Percentiles rank a stretch among this genome's conserved stretches.
These are phyloP conservation scores for Serinus canaria DNA, from an alignment of 2,113 vertebrate genomes.

Conservation along the genomic window DNA sequence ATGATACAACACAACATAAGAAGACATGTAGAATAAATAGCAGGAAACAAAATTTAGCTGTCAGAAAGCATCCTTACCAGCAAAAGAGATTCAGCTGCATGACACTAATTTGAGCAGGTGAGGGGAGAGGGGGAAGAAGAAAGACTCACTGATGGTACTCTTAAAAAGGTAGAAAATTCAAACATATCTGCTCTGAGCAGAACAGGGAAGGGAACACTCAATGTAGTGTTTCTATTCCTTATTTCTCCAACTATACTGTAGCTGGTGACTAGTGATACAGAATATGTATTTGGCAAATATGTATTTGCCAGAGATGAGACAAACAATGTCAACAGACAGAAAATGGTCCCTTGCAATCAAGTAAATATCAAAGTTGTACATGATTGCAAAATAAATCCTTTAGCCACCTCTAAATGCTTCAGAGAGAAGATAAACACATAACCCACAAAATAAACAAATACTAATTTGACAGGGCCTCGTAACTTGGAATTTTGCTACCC, in stretches of 20 bases:
- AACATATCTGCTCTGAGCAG: not conserved
- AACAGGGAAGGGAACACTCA: not conserved
- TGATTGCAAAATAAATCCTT: not conserved
- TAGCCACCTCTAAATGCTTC: not conserved
- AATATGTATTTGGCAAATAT: not conserved
- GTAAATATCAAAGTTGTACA: not conserved
- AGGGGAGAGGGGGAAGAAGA: accelerated
- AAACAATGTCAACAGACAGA: not conserved
- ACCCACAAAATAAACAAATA: not conserved
- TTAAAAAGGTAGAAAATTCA: not conserved
- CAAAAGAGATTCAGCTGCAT: not conserved
- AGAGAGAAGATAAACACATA: not conserved
- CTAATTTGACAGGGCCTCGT: not conserved
- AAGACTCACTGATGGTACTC: not conserved
- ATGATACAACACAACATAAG: not conserved
- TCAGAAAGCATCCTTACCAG: not conserved
- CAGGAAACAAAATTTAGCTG: not conserved
- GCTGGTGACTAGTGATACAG: not conserved
- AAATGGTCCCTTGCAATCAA: not conserved
- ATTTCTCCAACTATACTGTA: not conserved
- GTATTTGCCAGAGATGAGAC: not conserved
- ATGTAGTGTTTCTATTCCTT: not conserved
- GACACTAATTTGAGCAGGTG: not conserved
- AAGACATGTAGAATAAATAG: not conserved
- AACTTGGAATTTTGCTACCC: not conserved